A percentile compares a stretch with the other conserved stretches of the same genome.
Evolutionary conservation across 2,888 invertebrate genomes (phyloP).

Genomic region (Orchestes rusci): DNA sequence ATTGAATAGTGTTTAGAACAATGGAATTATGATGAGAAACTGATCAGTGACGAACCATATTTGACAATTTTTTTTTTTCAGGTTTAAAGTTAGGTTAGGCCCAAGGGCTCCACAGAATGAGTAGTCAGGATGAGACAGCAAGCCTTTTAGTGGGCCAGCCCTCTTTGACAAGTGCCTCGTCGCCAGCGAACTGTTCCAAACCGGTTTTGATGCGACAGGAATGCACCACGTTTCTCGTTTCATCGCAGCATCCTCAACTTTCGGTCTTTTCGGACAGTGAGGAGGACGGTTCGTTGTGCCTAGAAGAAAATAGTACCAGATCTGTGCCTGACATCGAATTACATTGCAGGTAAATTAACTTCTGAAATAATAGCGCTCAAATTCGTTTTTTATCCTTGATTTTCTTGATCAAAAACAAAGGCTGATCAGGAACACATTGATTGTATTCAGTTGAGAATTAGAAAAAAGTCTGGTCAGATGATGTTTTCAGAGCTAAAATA

Average conservation of each 20-base stretch:
- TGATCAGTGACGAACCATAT: too few relatives aligned
- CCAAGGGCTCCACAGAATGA: constrained; percentile 35
- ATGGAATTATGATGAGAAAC: too few relatives aligned
- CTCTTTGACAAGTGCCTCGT: constrained; percentile 47
- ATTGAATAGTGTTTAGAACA: too few relatives aligned
- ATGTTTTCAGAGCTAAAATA: too few relatives aligned
- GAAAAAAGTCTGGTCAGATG: too few relatives aligned
- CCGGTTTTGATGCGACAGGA: constrained; percentile 81
- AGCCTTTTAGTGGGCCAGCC: constrained; percentile 66
- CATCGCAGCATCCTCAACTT: constrained; percentile 59
- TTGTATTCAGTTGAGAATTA: too few relatives aligned
- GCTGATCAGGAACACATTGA: too few relatives aligned
- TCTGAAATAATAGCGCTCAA: too few relatives aligned
- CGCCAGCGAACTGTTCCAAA: constrained; percentile 54
- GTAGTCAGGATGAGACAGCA: constrained; percentile 77
- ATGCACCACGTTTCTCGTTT: constrained; percentile 69
- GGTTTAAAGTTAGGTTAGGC: constrained; percentile 26
- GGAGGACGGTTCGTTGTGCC: constrained; percentile 60
- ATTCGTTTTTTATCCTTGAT: too few relatives aligned
- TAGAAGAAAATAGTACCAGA: constrained; percentile 62
- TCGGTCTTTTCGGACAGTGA: constrained; percentile 72
- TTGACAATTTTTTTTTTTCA: constrained; percentile 15
- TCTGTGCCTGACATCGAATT: constrained; percentile 78
- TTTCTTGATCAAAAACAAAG: too few relatives aligned
- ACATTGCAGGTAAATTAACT: constrained; percentile 51